Conservation (phyloP, 1,140 invertebrate genomes). For the Drosophila santomea region DNA sequence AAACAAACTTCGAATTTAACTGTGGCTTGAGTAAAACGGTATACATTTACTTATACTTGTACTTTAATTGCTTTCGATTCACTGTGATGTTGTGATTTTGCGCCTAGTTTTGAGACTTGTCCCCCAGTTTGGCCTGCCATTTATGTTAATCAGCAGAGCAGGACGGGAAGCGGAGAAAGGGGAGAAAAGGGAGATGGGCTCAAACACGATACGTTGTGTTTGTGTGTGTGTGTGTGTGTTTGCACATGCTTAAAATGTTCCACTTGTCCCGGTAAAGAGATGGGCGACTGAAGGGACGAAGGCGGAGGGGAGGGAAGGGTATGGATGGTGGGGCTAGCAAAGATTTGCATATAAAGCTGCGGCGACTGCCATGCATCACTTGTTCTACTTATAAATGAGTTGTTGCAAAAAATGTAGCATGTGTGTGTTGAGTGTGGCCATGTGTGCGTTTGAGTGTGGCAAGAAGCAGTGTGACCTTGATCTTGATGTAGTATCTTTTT, state of each 20-base stretch:
- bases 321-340: constrained; percentile 1
- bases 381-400: constrained; percentile 55
- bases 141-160: constrained; percentile 51
- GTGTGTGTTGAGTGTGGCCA: constrained; percentile 7
- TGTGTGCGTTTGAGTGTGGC: constrained; percentile 13
- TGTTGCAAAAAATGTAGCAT: constrained; percentile 9
- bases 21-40: too few relatives aligned
- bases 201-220: constrained; percentile 13
- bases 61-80: background rate
- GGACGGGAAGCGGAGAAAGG: background rate
- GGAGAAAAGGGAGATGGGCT: background rate
- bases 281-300: too few relatives aligned
- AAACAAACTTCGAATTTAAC: too few relatives aligned
- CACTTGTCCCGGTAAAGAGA: constrained; percentile 19
- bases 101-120: background rate
- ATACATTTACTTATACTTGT: too few relatives aligned
- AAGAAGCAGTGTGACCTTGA: constrained; percentile 26
- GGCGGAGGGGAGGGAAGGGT: background rate
- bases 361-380: constrained; percentile 35
- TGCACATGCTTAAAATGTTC: constrained; percentile 50
- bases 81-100: background rate
- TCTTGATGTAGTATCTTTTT: constrained; percentile 10
- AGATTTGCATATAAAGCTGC: constrained; percentile 39
- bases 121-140: constrained; percentile 34
- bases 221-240: constrained; percentile 38